Conservation (phyloP, 2,797 vertebrate genomes). For the Tolypeutes matacus region DNA sequence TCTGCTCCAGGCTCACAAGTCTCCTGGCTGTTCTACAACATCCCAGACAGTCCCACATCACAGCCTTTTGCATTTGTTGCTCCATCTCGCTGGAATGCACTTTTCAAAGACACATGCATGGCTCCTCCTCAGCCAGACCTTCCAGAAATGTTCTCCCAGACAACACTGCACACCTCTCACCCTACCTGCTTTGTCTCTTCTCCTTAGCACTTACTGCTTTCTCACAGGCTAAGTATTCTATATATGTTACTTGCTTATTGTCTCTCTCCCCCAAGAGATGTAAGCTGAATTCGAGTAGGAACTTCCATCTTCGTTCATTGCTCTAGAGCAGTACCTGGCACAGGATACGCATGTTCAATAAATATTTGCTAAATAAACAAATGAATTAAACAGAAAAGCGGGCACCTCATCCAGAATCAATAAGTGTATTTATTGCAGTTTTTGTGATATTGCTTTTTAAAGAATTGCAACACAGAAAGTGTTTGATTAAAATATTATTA, state of each 20-base stretch:
- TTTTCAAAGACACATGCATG: not conserved
- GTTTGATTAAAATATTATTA: too few relatives aligned
- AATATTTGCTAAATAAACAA: not conserved
- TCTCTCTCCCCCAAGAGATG: not conserved
- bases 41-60: not conserved
- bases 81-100: not conserved
- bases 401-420: not conserved
- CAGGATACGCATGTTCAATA: rapidly evolving
- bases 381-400: not conserved
- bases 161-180: rapidly evolving
- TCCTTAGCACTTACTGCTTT: not conserved
- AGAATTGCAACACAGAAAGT: not conserved
- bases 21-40: conserved; percentile 35
- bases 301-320: rapidly evolving
- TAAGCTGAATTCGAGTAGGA: not conserved
- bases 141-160: not conserved
- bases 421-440: not conserved
- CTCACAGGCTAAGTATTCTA: not conserved
- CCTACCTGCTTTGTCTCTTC: too few relatives aligned
- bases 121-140: not conserved
- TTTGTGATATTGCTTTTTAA: not conserved
- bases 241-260: not conserved
- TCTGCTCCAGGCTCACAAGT: not conserved
- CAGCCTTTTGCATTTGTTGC: not conserved
- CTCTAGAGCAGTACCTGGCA: not conserved